Evolutionary conservation across 2,888 invertebrate species (phyloP).

Genomic region (Nudaria mundana): DNA sequence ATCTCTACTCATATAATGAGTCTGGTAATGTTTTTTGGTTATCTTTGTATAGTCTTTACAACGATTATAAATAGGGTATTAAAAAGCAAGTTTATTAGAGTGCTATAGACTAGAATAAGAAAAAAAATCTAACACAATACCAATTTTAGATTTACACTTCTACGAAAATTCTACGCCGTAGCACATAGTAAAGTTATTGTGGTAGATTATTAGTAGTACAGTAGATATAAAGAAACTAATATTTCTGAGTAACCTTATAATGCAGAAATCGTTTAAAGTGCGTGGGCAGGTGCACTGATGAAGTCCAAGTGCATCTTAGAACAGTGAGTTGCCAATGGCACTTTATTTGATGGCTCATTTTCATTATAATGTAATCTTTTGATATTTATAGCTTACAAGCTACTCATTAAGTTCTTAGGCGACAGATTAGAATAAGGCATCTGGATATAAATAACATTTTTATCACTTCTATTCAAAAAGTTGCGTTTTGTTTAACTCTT

Average conservation of each 20-base stretch:
- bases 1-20: too few relatives aligned
- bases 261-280: conserved; percentile 10
- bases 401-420: conserved; percentile 30
- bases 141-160: conserved; percentile 5
- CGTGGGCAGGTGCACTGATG: conserved; percentile 41
- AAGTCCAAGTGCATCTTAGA: conserved; percentile 35
- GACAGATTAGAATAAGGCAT: conserved; percentile 20
- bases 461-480: too few relatives aligned
- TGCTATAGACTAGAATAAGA: background rate
- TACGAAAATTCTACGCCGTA: conserved; percentile 22
- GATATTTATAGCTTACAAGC: conserved; percentile 37
- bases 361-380: conserved; percentile 40
- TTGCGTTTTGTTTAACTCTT: too few relatives aligned
- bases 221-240: conserved; percentile 3
- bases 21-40: too few relatives aligned
- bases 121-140: too few relatives aligned
- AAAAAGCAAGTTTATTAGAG: background rate
- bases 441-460: background rate
- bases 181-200: conserved; percentile 8
- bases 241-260: conserved; percentile 8
- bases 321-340: conserved; percentile 38
- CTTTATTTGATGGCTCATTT: conserved; percentile 48
- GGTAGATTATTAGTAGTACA: background rate
- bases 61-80: conserved; percentile 5
- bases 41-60: conserved; percentile 36